Conservation (phyloP, 2,797 vertebrate species). For the Zenarchopterus dispar region DNA sequence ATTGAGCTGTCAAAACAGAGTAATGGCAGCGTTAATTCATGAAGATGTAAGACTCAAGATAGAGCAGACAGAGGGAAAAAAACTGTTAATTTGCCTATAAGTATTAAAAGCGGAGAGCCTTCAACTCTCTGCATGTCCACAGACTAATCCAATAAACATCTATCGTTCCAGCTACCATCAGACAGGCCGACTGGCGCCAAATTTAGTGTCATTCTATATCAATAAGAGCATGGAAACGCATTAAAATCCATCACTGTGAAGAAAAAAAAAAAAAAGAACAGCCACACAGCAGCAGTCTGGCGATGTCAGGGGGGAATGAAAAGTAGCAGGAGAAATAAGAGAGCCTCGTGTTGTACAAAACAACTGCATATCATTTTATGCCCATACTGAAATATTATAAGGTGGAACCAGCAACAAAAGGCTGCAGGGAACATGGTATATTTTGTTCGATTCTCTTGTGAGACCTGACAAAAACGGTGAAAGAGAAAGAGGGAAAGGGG, state of each 20-base stretch:
- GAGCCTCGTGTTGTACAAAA: slow-evolving; percentile 73
- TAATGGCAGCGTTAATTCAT: slow-evolving; percentile 71
- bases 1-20: slow-evolving; percentile 95
- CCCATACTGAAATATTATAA: slow-evolving; percentile 75
- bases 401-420: slow-evolving; percentile 64
- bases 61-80: slow-evolving; percentile 41
- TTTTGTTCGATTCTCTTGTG: slow-evolving; percentile 59
- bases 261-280: slow-evolving; percentile 34
- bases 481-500: slow-evolving; percentile 7
- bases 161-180: slow-evolving; percentile 76
- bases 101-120: slow-evolving; percentile 79
- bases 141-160: slow-evolving; percentile 84
- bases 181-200: slow-evolving; percentile 83
- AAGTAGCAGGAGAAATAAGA: slow-evolving; percentile 73
- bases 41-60: slow-evolving; percentile 63
- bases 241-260: slow-evolving; percentile 80
- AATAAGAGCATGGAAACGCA: slow-evolving; percentile 84
- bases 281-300: slow-evolving; percentile 57
- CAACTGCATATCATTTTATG: slow-evolving; percentile 75
- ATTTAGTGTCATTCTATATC: slow-evolving; percentile 86
- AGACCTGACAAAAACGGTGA: slow-evolving; percentile 54
- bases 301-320: slow-evolving; percentile 63
- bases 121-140: slow-evolving; percentile 75
- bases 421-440: slow-evolving; percentile 61
- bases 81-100: slow-evolving; percentile 74